Conservation (phyloP, 2,113 vertebrate species). For the Zosterops borbonicus region DNA sequence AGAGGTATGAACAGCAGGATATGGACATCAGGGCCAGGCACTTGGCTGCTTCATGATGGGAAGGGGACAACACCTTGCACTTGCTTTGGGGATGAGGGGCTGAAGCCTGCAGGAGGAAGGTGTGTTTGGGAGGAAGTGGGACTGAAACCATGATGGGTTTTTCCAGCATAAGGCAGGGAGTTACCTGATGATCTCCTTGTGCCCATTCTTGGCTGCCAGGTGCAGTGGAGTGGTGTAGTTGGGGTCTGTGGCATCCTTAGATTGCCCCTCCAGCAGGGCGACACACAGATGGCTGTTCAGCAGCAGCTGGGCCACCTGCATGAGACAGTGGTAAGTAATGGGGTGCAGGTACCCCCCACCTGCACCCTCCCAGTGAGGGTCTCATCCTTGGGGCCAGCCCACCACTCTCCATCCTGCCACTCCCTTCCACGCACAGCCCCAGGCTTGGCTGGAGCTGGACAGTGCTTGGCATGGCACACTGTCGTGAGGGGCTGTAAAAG, state of each 20-base stretch:
- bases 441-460: neutral
- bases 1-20: neutral
- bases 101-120: neutral
- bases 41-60: fast-evolving
- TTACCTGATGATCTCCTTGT: slow-evolving; percentile 94
- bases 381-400: neutral
- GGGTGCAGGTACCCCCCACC: neutral
- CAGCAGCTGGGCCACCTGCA: slow-evolving; percentile 90
- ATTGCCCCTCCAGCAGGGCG: slow-evolving; percentile 88
- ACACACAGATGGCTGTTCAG: slow-evolving; percentile 93
- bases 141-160: neutral
- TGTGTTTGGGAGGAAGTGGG: neutral
- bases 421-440: neutral
- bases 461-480: neutral
- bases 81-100: fast-evolving
- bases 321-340: neutral
- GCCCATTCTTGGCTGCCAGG: slow-evolving; percentile 93
- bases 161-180: neutral
- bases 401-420: neutral
- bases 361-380: neutral
- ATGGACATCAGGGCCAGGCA: fast-evolving
- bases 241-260: slow-evolving; percentile 87
- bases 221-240: slow-evolving; percentile 92
- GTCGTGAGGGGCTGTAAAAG: neutral
- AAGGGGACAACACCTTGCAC: neutral